Evolutionary conservation across 1,140 invertebrate genomes (phyloP), one percentile per base, ranked within the genome.

Genomic region (Drosophila fuyamai): DNA sequence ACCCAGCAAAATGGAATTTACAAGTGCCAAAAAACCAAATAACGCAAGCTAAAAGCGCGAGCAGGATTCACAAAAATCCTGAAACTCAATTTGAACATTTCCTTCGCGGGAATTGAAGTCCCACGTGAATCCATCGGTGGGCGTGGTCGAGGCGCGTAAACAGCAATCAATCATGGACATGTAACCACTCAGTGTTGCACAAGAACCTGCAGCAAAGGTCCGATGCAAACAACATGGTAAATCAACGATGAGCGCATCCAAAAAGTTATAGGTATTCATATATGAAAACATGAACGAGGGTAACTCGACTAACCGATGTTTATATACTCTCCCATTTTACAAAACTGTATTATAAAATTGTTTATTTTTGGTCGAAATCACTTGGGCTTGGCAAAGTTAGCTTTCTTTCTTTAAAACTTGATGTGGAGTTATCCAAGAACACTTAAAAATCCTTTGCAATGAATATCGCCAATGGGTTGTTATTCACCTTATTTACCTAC

Each of bases 111-210:
- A 18, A 29, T 53, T 18, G 7, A 4, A 14, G 18, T 18, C 43
- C 46, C 35, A 51, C 1, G 43, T 47, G 43, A 58, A 62, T 63
- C 58, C 51, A 61, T 23, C 40, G 9, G 23, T 32, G 55, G 27
- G 59, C 55, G 7, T 32, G 29, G 29, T 32, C 29, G 29, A 32
- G 29, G 29, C 29, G 68, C 74, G 78, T 85, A 85, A 81, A 85
- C 82, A 85, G 48, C 81, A 85, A 85, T 85, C 82, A 85, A 85
- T 85, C 81, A 81, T 79, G 61, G 7, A 48, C 60, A 23, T 38
- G 47, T 18, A 51, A 14, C 4, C 1, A 43, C 36, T 56, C 46
- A 13, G 43, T 38, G 51, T 44, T 18, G 16, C 71, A 62, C 32
- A 8, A 54, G 40, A 46, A 62, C n/a, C 51, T 48, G 23, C n/a